phyloP scores from a whole-genome alignment of 2,888 invertebrate genomes.

The Abrostola tripartita region DNA sequence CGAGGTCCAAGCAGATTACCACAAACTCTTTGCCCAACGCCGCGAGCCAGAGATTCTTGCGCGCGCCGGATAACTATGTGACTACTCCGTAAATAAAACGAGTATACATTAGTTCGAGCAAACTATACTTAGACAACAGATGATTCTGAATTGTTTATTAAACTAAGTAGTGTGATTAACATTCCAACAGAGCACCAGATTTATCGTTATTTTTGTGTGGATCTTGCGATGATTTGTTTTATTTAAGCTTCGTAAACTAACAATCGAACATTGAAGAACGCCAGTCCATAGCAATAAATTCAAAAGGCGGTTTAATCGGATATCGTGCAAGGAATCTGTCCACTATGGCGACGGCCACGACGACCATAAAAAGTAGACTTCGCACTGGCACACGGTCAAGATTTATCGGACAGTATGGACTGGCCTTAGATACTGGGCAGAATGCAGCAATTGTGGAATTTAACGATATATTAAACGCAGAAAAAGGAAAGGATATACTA shows the following conservation, averaged over 20 bases:
- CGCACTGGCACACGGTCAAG: constrained; percentile 75
- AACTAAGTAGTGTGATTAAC: constrained; percentile 51
- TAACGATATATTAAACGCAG: constrained; percentile 68
- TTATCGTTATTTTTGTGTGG: constrained; percentile 38
- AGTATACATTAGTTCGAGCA: constrained; percentile 43
- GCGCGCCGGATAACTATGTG: constrained; percentile 57
- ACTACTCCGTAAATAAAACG: constrained; percentile 55
- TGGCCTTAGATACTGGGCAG: constrained; percentile 72
- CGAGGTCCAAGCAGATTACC: constrained; percentile 56
- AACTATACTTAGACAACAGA: constrained; percentile 48
- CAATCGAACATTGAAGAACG: constrained; percentile 71
- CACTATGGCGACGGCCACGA: constrained; percentile 65
- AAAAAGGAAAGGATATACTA: constrained; percentile 62
- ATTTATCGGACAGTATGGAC: constrained; percentile 73
- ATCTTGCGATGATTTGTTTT: constrained; percentile 36
- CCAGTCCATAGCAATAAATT: constrained; percentile 72
- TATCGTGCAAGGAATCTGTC: constrained; percentile 81
- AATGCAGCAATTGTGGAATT: constrained; percentile 69
- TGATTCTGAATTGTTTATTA: constrained; percentile 45
- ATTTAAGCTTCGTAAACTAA: constrained; percentile 54
- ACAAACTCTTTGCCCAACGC: constrained; percentile 54
- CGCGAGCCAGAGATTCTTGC: constrained; percentile 61
- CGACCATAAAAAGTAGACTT: constrained; percentile 81
- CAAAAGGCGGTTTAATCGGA: constrained; percentile 69
- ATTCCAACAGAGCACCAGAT: constrained; percentile 41